Evolutionary conservation across 2,888 invertebrate species (phyloP), one percentile per base, ranked within the genome.

Genomic region (Mycalesis mineus): DNA sequence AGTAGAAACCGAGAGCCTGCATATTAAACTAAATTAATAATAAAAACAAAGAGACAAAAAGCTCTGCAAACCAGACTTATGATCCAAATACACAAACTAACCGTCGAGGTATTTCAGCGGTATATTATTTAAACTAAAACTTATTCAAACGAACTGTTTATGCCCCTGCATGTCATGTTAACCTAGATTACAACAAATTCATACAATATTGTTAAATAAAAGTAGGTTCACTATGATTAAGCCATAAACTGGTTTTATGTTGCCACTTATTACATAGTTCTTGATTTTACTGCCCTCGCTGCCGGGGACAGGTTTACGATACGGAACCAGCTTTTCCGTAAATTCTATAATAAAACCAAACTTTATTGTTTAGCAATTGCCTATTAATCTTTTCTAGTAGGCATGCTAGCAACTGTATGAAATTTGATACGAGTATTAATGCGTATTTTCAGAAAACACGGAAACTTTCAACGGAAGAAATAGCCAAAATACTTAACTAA

Each of bases 241-340:
- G 67, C 64, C 66, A 63, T 70, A 69, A 65, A 71, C 66, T 67
- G 62, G 61, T 66, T 68, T 64, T 67, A 67, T 64, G 66, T 62
- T 57, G 61, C 63, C 65, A 65, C 68, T 68, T 73, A 72, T 72
- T 68, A 74, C 72, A 76, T 72, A 75, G 74, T 75, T 70, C 67
- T 66, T 70, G 71, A 73, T 75, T 80, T 79, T 75, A 77, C 72
- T 74, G 72, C 73, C 61, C 58, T 65, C 66, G 71, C 74, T 76
- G 74, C 61, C 65, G 56, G 62, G 68, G 75, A 75, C 79, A 76
- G 77, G 63, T 81, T 82, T 77, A 80, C 75, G 77, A 74, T 70
- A 72, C 69, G 62, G 71, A 75, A 75, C 70, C 52, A 65, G 68
- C 61, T 59, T 64, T 62, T 64, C 60, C 57, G 51, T 57, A 37